These are phyloP conservation scores for Callyntrura guangdongensis DNA, from an alignment of 2,888 invertebrate species.

Conservation along the genomic window DNA sequence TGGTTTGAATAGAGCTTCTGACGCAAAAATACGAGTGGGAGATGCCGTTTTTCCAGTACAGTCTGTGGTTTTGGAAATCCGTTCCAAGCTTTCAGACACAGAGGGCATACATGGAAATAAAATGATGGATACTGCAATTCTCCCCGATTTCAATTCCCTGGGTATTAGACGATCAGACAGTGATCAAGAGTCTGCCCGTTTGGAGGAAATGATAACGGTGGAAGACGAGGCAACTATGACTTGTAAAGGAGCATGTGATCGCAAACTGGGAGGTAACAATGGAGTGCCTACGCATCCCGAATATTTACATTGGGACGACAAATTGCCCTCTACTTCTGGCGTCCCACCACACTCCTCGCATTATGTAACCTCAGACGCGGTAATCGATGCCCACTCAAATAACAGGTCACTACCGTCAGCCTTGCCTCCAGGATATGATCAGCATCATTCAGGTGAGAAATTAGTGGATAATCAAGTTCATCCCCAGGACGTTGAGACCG, in stretches of 20 bases:
- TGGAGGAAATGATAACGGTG: conserved; percentile 4
- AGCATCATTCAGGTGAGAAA: too few relatives aligned
- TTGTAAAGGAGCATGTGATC: neutral
- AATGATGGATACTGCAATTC: neutral
- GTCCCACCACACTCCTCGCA: too few relatives aligned
- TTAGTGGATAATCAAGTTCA: too few relatives aligned
- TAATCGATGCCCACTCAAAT: too few relatives aligned
- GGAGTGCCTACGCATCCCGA: neutral
- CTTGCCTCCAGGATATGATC: too few relatives aligned
- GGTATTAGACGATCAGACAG: neutral
- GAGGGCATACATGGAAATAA: neutral
- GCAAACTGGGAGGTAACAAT: neutral
- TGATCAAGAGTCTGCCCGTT: neutral
- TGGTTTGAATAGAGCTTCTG: conserved; percentile 78
- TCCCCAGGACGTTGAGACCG: too few relatives aligned
- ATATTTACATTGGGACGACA: too few relatives aligned
- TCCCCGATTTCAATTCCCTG: conserved; percentile 46
- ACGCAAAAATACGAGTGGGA: conserved; percentile 76
- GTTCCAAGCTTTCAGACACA: conserved; percentile 62
- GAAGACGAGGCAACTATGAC: neutral
- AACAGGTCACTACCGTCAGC: too few relatives aligned
- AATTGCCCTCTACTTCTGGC: too few relatives aligned
- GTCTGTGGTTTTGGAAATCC: conserved; percentile 77
- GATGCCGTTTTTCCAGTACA: conserved; percentile 78
- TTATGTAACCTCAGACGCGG: too few relatives aligned